A percentile compares a stretch with the other conserved stretches of the same genome.
phyloP scores from a whole-genome alignment of 23 tunicate species.

The Trididemnum clinides region DNA sequence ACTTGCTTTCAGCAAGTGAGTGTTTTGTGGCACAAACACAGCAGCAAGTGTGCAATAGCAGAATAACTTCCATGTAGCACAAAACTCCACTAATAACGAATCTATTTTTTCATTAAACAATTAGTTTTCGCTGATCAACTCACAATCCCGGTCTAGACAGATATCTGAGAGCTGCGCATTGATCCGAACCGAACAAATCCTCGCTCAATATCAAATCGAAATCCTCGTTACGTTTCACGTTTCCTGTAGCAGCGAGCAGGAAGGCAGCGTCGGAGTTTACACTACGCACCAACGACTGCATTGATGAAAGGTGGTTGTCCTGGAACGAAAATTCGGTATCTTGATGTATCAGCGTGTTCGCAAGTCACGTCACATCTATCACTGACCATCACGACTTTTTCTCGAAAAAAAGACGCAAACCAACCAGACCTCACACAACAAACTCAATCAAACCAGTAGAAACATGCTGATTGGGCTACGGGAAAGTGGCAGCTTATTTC shows the following conservation, averaged over 20 bases:
- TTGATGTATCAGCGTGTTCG: no score
- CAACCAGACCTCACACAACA: no score
- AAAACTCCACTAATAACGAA: not conserved
- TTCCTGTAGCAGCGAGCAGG: constrained; percentile 60
- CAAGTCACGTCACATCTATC: no score
- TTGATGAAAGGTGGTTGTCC: constrained; percentile 55
- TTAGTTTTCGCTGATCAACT: constrained; percentile 1
- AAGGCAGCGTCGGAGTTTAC: constrained; percentile 79
- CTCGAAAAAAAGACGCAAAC: no score
- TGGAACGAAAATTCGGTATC: not conserved
- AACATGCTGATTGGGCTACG: no score
- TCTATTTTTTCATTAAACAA: not conserved
- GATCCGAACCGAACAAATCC: constrained; percentile 29
- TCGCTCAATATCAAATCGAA: constrained; percentile 79
- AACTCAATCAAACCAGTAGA: no score
- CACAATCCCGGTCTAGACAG: constrained; percentile 58
- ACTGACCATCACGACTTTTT: no score
- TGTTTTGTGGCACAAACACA: no score
- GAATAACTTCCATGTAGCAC: not conserved
- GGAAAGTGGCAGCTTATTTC: no score
- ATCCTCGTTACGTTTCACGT: constrained; percentile 54
- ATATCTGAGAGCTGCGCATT: constrained; percentile 15
- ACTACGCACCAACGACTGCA: constrained; percentile 55
- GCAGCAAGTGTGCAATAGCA: not conserved
- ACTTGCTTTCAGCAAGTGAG: no score